Base-by-base conservation (phyloP, 2,797 vertebrate species). In the Alosa sapidissima region DNA sequence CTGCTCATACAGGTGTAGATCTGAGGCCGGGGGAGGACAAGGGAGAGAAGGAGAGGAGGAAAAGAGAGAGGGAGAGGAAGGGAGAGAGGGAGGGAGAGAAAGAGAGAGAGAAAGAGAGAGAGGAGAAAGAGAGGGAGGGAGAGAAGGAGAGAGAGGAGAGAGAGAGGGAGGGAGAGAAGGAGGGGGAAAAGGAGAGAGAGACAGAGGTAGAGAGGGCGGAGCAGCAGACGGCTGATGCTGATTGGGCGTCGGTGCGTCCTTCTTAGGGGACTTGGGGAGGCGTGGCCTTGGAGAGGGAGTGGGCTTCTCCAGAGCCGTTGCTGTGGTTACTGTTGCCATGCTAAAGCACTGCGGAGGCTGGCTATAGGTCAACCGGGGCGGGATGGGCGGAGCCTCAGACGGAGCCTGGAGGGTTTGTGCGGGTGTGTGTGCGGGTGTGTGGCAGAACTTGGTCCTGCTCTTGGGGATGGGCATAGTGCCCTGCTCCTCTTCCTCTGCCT, bases 271-370 rank as follows among this genome's bases (percentile, higher is more conserved):
- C 0, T 89, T 92, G 81, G 89, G 84, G 28, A 93, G 93, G 6
- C 89, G 89, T 7, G 85, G 52, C 78, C 84, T 86, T 3, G 87
- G 81, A 0, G 82, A 48, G 2, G 88, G 81, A 52, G 65, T 49
- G 0, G 88, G 85, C 19, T 51, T 83, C 0, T 82, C 84, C 5
- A 51, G 45, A 45, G 83, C 62, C 5, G 52, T 49, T 2, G 5
- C 16, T 0, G 6, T 87, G 85, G 58, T 47, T 58, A 24, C 82
- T 24, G 84, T 83, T 13, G 24, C 36, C 0, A 84, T 0, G 2
- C 94, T 94, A 72, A 98, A 97, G 58, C 93, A 95, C 52, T 95
- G 75, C 0, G 98, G 98, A 0, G 97, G 97, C 0, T 93, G 93
- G 86, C 96, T 95, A 1, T 88, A 94, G 19, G 93, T 96, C 87